A percentile compares a stretch with the other conserved stretches of the same genome.
Evolutionary conservation across 2,113 vertebrate species (phyloP).

Genomic region (Mormyrus lacerda): DNA sequence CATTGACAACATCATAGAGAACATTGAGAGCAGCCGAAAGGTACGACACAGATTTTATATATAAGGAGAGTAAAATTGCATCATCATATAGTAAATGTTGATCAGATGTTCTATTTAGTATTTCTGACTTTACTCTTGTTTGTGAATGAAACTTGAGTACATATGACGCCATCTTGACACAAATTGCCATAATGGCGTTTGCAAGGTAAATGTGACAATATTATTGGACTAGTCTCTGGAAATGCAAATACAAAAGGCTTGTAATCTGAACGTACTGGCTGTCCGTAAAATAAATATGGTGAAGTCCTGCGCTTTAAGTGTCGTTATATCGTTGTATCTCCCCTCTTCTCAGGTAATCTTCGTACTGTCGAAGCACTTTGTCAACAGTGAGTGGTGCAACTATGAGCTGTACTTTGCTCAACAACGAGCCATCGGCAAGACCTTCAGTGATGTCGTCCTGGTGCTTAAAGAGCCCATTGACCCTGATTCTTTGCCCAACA

Average conservation of each 20-base stretch:
- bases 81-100: neutral
- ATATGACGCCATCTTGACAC: neutral
- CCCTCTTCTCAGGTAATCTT: slow-evolving; percentile 62
- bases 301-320: neutral
- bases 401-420: slow-evolving; percentile 81
- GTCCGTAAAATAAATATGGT: neutral
- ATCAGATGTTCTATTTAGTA: neutral
- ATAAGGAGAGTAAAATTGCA: neutral
- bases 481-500: slow-evolving; percentile 59
- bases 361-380: slow-evolving; percentile 66
- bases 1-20: slow-evolving; percentile 81
- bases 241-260: neutral
- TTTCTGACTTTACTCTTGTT: neutral
- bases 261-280: neutral
- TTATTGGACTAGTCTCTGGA: neutral
- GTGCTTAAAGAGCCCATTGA: slow-evolving; percentile 71
- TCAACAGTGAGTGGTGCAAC: slow-evolving; percentile 84
- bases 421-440: slow-evolving; percentile 68
- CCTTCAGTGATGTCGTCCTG: slow-evolving; percentile 64
- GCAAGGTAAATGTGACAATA: neutral
- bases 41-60: slow-evolving; percentile 31
- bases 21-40: slow-evolving; percentile 74
- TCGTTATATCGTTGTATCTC: neutral
- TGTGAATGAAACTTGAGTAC: neutral
- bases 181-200: neutral